phyloP scores from a whole-genome alignment of 2,113 vertebrate genomes.

The Rynchops niger region DNA sequence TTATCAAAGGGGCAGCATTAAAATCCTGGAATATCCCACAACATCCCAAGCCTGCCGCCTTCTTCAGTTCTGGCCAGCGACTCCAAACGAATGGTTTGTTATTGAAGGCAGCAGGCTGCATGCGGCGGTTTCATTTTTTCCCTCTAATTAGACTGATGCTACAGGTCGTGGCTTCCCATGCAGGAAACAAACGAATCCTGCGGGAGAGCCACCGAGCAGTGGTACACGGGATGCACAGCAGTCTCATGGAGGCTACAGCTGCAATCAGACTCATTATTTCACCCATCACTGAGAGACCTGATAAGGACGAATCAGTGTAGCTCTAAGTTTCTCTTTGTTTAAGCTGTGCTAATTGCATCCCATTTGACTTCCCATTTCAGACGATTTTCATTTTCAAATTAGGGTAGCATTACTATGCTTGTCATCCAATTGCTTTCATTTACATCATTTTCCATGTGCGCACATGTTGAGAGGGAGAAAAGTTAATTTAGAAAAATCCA shows the following conservation, averaged over 20 bases:
- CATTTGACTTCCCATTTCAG: not conserved
- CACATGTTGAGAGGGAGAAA: not conserved
- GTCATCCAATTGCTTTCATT: not conserved
- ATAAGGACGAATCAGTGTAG: not conserved
- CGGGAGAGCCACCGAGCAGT: not conserved
- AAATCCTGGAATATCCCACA: not conserved
- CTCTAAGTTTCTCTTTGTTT: not conserved
- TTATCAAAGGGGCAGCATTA: not conserved
- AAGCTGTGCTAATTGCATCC: not conserved
- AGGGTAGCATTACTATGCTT: not conserved
- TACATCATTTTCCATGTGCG: not conserved
- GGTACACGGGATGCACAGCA: not conserved
- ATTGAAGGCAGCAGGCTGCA: not conserved
- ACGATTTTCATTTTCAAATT: not conserved
- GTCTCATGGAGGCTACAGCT: not conserved
- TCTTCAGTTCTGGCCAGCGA: not conserved
- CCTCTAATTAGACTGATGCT: not conserved
- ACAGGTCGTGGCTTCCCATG: not conserved
- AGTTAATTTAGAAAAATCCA: not conserved
- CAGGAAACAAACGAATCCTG: not conserved
- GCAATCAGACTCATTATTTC: not conserved
- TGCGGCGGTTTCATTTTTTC: accelerated
- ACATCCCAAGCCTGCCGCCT: not conserved
- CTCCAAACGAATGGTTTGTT: not conserved
- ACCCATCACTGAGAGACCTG: not conserved